Evolutionary conservation across 2,888 invertebrate species (phyloP).

Genomic region (Scelioninae gen. 1): DNA sequence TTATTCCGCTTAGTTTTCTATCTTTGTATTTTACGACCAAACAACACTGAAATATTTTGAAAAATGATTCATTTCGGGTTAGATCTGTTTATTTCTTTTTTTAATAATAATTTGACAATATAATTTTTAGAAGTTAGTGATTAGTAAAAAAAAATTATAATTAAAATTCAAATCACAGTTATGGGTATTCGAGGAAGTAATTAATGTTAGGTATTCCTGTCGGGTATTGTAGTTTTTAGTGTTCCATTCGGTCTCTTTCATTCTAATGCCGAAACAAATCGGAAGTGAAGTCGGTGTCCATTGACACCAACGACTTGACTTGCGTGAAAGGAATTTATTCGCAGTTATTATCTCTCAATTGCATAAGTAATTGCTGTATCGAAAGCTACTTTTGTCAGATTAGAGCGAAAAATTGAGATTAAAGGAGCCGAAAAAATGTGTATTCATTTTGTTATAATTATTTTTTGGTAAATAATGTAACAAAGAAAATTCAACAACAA

Average conservation of each 20-base stretch:
- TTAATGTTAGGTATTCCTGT: no score
- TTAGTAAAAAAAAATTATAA: no score
- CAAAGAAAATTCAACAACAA: no score
- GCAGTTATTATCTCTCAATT: conserved; percentile 9
- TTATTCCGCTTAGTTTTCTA: no score
- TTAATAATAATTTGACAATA: no score
- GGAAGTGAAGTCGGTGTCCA: not conserved
- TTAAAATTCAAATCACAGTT: no score
- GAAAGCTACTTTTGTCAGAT: conserved; percentile 3
- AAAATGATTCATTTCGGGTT: no score
- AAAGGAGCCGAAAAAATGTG: not conserved
- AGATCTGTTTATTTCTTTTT: no score
- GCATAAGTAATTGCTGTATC: conserved; percentile 20
- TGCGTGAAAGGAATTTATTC: conserved; percentile 23
- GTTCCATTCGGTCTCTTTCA: conserved; percentile 2
- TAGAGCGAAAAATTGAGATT: not conserved
- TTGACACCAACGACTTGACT: not conserved
- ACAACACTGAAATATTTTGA: not conserved
- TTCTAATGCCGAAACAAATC: conserved; percentile 12
- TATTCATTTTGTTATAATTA: not conserved
- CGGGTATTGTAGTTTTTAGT: not conserved
- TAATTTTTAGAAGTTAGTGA: no score
- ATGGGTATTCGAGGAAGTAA: no score
- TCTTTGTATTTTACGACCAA: not conserved
- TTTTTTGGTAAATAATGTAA: no score